Evolutionary conservation across 2,113 vertebrate genomes (phyloP).

Genomic region (Ictalurus punctatus): DNA sequence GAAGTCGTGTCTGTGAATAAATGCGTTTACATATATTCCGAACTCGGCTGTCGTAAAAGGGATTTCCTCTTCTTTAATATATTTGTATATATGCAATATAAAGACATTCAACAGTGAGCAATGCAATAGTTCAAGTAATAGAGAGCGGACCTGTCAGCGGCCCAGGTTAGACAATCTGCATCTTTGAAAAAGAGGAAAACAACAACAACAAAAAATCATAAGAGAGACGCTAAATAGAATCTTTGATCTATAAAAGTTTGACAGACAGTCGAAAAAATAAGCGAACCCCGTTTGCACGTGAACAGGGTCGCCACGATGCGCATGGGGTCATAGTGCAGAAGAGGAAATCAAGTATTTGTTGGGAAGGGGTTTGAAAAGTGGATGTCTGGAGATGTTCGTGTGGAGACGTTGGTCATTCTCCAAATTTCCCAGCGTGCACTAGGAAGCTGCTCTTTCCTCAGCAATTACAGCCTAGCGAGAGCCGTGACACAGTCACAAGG

Average conservation of each 20-base stretch:
- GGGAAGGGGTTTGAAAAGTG: background rate
- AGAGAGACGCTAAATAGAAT: constrained; percentile 23
- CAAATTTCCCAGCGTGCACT: background rate
- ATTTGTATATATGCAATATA: constrained; percentile 71
- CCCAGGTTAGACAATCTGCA: constrained; percentile 55
- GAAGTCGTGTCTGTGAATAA: constrained; percentile 42
- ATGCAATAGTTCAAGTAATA: constrained; percentile 76
- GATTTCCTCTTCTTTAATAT: constrained; percentile 58
- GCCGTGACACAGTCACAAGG: background rate
- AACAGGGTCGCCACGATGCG: constrained; percentile 9
- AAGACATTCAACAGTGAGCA: constrained; percentile 79
- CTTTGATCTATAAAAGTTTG: constrained; percentile 28
- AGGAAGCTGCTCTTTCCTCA: constrained; percentile 20
- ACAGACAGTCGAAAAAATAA: constrained; percentile 10
- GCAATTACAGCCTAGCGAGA: constrained; percentile 21
- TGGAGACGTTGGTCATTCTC: background rate
- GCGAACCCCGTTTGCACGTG: background rate
- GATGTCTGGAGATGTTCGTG: background rate
- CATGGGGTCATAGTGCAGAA: constrained; percentile 1
- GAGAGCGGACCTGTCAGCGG: constrained; percentile 57
- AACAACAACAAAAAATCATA: background rate
- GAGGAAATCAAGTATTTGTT: constrained; percentile 37
- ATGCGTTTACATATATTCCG: constrained; percentile 35
- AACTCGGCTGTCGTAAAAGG: constrained; percentile 54
- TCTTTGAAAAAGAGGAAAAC: constrained; percentile 38